These are phyloP conservation scores for Lasius fuliginosus DNA, from an alignment of 2,888 invertebrate species.

Conservation along the genomic window DNA sequence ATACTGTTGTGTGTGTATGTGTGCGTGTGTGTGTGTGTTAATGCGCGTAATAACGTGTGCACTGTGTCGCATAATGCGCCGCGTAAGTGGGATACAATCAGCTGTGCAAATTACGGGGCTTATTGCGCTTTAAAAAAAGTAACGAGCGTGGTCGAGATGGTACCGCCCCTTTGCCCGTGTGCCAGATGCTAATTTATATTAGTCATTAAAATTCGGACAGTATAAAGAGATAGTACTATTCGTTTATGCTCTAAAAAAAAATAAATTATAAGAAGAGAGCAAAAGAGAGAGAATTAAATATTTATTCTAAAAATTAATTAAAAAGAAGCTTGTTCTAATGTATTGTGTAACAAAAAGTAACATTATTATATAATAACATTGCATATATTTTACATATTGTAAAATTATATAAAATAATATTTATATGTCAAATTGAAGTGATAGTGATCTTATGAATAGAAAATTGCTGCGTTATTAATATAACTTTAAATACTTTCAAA, in stretches of 20 bases:
- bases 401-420: slow-evolving; percentile 6
- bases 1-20: slow-evolving; percentile 12
- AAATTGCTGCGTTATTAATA: neutral
- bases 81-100: slow-evolving; percentile 53
- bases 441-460: neutral
- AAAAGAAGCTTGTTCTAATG: neutral
- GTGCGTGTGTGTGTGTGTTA: slow-evolving; percentile 7
- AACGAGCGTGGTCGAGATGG: slow-evolving; percentile 21
- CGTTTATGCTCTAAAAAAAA: neutral
- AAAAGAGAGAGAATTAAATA: neutral
- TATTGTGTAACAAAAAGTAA: neutral
- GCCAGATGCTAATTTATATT: slow-evolving; percentile 42
- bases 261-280: neutral
- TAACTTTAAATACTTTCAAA: neutral
- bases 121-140: slow-evolving; percentile 46
- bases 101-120: slow-evolving; percentile 54
- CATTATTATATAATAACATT: neutral
- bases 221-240: neutral
- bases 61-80: slow-evolving; percentile 43
- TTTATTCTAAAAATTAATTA: neutral
- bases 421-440: neutral
- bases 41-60: slow-evolving; percentile 50
- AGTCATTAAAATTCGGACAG: slow-evolving; percentile 26
- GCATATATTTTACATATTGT: neutral
- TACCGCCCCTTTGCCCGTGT: neutral